These are phyloP conservation scores for Calycopis cecrops DNA, from an alignment of 1,140 invertebrate genomes.

Conservation along the genomic window DNA sequence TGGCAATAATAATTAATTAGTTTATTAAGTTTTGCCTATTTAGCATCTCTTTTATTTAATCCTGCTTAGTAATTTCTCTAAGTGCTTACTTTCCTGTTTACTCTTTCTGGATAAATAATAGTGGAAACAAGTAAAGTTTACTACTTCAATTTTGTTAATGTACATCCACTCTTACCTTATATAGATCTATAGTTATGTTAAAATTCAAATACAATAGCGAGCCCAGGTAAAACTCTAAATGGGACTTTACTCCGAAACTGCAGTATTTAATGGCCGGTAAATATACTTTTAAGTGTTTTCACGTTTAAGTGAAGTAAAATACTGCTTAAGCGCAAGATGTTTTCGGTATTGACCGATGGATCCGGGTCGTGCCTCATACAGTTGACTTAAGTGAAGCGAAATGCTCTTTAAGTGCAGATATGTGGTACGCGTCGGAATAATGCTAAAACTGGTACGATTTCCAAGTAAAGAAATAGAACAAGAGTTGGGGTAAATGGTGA, in stretches of 20 bases:
- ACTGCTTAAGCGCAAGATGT: not conserved
- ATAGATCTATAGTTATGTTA: too few species aligned
- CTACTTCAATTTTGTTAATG: not conserved
- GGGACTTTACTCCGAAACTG: too few species aligned
- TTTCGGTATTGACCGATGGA: conserved; percentile 1
- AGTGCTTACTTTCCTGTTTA: not conserved
- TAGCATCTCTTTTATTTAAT: too few species aligned
- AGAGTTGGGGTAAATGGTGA: not conserved
- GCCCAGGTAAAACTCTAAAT: too few species aligned
- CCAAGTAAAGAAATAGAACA: too few species aligned
- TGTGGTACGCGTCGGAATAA: not conserved
- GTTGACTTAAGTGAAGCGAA: too few species aligned
- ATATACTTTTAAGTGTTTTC: not conserved
- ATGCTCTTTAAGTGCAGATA: too few species aligned
- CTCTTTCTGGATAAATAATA: too few species aligned
- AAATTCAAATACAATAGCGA: too few species aligned
- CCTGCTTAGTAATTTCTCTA: not conserved
- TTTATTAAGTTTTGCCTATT: too few species aligned
- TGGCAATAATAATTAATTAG: conserved; percentile 10
- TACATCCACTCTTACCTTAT: not conserved
- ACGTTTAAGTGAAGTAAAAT: not conserved
- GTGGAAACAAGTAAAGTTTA: too few species aligned
- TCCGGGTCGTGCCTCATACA: not conserved
- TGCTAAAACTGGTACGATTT: too few species aligned
- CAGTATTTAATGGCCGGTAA: not conserved